Conservation (phyloP, 2,797 vertebrate species). For the Coccyzus lansbergi region DNA sequence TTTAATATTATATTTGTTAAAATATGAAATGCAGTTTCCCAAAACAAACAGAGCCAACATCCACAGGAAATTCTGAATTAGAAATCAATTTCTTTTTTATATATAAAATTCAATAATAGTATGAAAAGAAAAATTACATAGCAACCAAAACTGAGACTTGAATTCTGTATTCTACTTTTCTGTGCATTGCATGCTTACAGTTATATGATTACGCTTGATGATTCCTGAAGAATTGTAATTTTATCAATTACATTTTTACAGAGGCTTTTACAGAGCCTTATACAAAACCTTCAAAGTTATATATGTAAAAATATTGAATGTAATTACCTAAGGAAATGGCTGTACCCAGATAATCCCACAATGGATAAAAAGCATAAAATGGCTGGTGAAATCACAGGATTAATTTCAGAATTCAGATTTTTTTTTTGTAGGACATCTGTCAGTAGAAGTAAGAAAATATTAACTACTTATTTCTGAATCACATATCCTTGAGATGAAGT, state of each 20-base stretch:
- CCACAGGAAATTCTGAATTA: conserved; percentile 13
- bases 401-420: background rate
- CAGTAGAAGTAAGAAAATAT: background rate
- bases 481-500: background rate
- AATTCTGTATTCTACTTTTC: conserved; percentile 3
- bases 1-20: background rate
- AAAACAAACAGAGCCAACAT: background rate
- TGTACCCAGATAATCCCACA: background rate
- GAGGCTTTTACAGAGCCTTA: background rate
- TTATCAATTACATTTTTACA: conserved; percentile 14
- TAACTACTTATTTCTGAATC: background rate
- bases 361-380: background rate
- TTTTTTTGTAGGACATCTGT: background rate
- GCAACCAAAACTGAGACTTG: conserved; percentile 6
- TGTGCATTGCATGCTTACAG: background rate
- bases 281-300: background rate
- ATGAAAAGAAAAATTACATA: conserved; percentile 56
- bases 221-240: background rate
- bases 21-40: background rate
- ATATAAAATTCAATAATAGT: conserved; percentile 31
- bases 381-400: background rate
- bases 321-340: background rate
- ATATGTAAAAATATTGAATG: background rate
- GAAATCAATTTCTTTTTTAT: conserved; percentile 30
- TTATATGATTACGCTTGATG: conserved; percentile 32